Evolutionary conservation across 2,888 invertebrate genomes (phyloP), one percentile per base, ranked within the genome.

Genomic region (Spicauda simplicius): DNA sequence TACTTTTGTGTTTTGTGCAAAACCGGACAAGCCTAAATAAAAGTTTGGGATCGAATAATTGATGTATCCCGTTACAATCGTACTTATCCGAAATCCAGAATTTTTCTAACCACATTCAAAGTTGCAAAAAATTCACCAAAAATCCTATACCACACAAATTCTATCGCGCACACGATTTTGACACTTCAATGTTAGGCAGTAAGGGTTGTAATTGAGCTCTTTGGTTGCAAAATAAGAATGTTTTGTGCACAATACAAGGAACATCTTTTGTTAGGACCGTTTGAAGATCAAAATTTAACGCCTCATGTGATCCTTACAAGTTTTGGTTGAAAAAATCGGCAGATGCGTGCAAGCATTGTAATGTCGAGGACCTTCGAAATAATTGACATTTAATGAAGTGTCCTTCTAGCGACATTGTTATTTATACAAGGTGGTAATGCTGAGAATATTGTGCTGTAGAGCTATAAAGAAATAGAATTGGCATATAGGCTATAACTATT

Each of bases 341-440:
- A 88, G 88, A 88, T 88, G 86, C 82, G 79, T 33, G 77, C 74
- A 84, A 85, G 86, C 81, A 84, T 86, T 87, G 82, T 84, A 70
- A 80, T 86, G 86, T 88, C 83, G 86, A 89, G 87, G 77, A 78
- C 77, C 75, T 70, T 79, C 76, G 73, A 72, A 73, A 74, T 80
- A 88, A 90, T 90, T 90, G 90, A 81, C 83, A 84, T 89, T 84
- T 80, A 88, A 90, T 90, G 87, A 86, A 90, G 88, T 90, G 84
- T 81, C 80, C 77, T 72, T 72, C 18, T 68, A 54, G 65, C 69
- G 68, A 69, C 66, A 70, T 65, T 68, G 72, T 71, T 69, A 70
- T 65, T 59, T 30, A n/a, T 30, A 11, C 48, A 55, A 66, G 60
- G 55, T 55, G 60, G 55, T 6, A 2, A 30, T 56, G 18, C 16